Evolutionary conservation across 92 coral and sea anemone species (phyloP).

Genomic region (Umimayanthus chanpuru): DNA sequence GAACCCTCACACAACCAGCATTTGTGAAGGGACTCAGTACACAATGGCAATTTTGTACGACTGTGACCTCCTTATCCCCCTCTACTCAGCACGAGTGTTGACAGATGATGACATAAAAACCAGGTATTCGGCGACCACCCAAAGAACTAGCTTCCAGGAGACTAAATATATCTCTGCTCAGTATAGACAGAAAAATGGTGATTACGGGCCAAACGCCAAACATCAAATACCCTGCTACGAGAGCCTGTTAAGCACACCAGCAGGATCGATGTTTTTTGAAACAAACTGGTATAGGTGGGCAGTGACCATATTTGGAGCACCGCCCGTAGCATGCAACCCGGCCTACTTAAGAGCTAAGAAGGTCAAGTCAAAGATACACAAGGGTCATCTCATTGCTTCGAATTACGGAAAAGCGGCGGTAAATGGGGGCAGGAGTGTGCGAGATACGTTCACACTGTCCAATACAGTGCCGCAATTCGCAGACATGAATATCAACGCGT

Average conservation of each 20-base stretch:
- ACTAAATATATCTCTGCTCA: neutral
- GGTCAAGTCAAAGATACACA: neutral
- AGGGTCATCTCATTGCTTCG: conserved; percentile 13
- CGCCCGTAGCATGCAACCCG: neutral
- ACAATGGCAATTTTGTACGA: neutral
- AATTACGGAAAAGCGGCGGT: conserved; percentile 16
- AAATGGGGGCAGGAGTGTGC: neutral
- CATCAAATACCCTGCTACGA: neutral
- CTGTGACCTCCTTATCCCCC: neutral
- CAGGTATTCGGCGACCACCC: neutral
- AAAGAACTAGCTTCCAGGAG: neutral
- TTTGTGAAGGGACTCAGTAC: neutral
- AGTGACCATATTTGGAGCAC: neutral
- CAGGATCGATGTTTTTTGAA: neutral
- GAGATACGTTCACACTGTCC: neutral
- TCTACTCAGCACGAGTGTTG: neutral
- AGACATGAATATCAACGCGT: neutral
- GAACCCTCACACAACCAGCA: neutral
- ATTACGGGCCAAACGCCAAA: neutral
- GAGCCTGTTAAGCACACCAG: neutral
- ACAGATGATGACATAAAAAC: neutral
- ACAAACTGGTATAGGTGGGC: neutral
- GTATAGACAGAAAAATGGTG: neutral
- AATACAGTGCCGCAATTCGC: conserved; percentile 3
- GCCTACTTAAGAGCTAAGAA: neutral